Evolutionary conservation across 2,888 invertebrate genomes (phyloP).

Genomic region (Ferdinandea cuprea): DNA sequence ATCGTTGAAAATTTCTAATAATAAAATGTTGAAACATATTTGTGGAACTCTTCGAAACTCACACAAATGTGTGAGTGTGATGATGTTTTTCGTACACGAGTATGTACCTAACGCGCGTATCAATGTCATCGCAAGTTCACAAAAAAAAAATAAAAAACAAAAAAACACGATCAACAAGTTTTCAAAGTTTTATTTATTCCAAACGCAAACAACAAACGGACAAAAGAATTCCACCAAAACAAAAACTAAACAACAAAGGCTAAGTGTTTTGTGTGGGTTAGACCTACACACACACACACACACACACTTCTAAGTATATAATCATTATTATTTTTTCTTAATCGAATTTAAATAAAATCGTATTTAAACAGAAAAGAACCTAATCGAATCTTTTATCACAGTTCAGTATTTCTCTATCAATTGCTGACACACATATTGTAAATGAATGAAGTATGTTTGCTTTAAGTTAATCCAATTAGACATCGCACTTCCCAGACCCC

Average conservation of each 20-base stretch:
- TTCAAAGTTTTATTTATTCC: slow-evolving; percentile 14
- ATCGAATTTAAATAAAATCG: slow-evolving; percentile 4
- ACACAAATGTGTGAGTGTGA: background rate
- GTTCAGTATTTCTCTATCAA: background rate
- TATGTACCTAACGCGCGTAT: background rate
- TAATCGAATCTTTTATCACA: slow-evolving; percentile 13
- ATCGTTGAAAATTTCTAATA: no score
- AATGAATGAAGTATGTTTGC: background rate
- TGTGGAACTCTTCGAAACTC: background rate
- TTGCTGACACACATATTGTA: slow-evolving; percentile 28
- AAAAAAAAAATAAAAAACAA: slow-evolving; percentile 3
- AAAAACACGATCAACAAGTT: slow-evolving; percentile 37
- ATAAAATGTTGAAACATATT: no score
- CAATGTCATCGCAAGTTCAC: slow-evolving; percentile 1
- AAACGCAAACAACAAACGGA: background rate
- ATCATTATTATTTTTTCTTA: background rate
- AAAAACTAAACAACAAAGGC: background rate
- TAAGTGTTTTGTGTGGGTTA: slow-evolving; percentile 3
- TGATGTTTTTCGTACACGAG: no score
- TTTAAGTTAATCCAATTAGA: slow-evolving; percentile 22
- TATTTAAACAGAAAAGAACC: background rate
- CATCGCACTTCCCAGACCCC: background rate
- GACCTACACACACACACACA: background rate
- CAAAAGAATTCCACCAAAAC: slow-evolving; percentile 6
- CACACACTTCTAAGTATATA: background rate